phyloP scores from a whole-genome alignment of 92 coral and sea anemone genomes.

The Heteractis magnifica region DNA sequence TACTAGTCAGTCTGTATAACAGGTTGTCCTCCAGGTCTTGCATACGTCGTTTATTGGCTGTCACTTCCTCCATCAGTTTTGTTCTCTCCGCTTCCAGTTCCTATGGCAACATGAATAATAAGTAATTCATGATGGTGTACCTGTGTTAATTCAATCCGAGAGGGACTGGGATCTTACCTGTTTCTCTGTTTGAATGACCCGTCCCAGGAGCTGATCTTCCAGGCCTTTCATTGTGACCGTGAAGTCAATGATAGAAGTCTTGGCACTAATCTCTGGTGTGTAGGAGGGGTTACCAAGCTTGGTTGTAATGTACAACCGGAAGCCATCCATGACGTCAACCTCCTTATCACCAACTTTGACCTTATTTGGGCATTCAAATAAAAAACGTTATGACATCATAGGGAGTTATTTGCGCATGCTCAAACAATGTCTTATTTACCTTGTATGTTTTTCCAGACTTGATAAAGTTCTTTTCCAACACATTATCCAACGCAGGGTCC shows the following conservation, averaged over 20 bases:
- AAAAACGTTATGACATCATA: background rate
- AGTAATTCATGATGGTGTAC: background rate
- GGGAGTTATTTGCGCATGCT: background rate
- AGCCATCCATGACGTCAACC: conserved; percentile 95
- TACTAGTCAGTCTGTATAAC: conserved; percentile 90
- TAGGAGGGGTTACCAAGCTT: conserved; percentile 99
- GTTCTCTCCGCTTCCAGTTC: conserved; percentile 96
- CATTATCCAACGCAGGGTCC: conserved; percentile 96
- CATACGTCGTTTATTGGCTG: conserved; percentile 98
- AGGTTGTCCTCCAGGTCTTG: conserved; percentile 94
- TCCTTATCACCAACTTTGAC: conserved; percentile 99
- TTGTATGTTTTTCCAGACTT: conserved; percentile 91
- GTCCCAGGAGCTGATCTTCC: conserved; percentile 98
- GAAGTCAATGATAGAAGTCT: conserved; percentile 97
- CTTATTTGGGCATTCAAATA: conserved; percentile 37
- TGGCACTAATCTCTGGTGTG: conserved; percentile 99
- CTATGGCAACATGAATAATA: conserved; percentile 35
- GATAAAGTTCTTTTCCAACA: conserved; percentile 93
- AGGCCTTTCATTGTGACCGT: conserved; percentile 99
- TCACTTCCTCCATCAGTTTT: conserved; percentile 99
- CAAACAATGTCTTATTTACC: conserved; percentile 20
- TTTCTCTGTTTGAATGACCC: conserved; percentile 95
- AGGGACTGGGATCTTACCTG: conserved; percentile 59
- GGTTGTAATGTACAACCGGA: conserved; percentile 90
- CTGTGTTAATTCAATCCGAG: background rate